Base-by-base conservation (phyloP, 2,797 vertebrate genomes). In the Benthosema pterotum region DNA sequence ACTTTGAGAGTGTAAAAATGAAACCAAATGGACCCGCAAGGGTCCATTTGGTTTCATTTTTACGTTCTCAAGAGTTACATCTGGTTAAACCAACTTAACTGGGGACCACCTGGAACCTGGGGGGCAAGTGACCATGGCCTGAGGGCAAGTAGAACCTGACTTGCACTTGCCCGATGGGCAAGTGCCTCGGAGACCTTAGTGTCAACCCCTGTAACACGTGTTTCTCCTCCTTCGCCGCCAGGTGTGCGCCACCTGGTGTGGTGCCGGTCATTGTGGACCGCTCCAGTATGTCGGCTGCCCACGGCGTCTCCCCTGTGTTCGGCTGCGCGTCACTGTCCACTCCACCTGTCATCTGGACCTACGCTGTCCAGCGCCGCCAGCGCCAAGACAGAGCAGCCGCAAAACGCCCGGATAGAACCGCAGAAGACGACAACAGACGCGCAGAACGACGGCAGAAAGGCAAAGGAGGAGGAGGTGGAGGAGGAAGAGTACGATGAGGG, bases 311-410 rank as follows among this genome's bases (percentile, higher is more conserved):
- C 67, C 51, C 69, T n/a, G 16, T 52, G 52, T 47, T 4, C 19
- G 19, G 58, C 56, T 19, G 49, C 61, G 15, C 47, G 1, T 17
- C 60, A 52, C 63, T 55, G 79, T 71, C 42, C 61, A 2, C 59
- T 84, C 42, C 86, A 90, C 54, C 84, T 48, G 28, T 85, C 79
- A 14, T 19, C 79, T 0, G 77, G 75, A 9, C 52, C 68, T 53
- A 69, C 69, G 9, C 15, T 71, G 28, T 61, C 67, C 63, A 64
- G 56, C 60, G 32, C 32, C 59, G 32, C 32, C 9, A 8, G 32
- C 6, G 64, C 84, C 43, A 82, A 57, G 51, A 68, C 67, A 0
- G 79, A 77, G 15, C 42, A 70, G 1, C 83, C 62, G 48, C 69
- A 52, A 7, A 69, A 28, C 25, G 12, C 1, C 4, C 19, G 19